These are phyloP conservation scores for Melangyna quadrimaculata DNA, from an alignment of 2,888 invertebrate genomes.

Conservation along the genomic window DNA sequence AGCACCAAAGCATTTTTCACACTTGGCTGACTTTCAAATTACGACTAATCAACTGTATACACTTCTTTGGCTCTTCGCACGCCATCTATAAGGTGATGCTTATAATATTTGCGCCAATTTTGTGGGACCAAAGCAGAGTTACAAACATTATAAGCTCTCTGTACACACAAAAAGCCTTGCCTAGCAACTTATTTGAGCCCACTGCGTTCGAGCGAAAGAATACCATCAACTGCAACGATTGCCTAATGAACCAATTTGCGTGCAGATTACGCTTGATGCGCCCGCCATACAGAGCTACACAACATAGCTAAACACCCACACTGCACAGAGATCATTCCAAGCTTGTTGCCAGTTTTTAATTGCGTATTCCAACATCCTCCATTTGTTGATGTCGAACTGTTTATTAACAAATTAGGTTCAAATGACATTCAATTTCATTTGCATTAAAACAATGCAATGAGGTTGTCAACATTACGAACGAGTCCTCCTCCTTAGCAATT, in stretches of 20 bases:
- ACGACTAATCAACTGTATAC: slow-evolving; percentile 35
- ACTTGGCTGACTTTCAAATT: slow-evolving; percentile 55
- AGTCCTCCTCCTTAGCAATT: slow-evolving; percentile 13
- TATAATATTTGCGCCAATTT: slow-evolving; percentile 9
- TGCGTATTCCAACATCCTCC: slow-evolving; percentile 57
- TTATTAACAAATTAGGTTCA: slow-evolving; percentile 68
- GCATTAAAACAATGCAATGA: slow-evolving; percentile 66
- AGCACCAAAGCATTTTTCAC: slow-evolving; percentile 59
- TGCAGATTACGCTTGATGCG: slow-evolving; percentile 56
- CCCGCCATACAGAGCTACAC: neutral
- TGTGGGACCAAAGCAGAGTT: neutral
- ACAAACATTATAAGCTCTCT: neutral
- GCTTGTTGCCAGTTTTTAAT: slow-evolving; percentile 51
- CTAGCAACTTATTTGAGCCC: slow-evolving; percentile 29
- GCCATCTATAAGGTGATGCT: slow-evolving; percentile 14
- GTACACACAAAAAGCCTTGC: slow-evolving; percentile 19
- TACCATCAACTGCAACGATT: slow-evolving; percentile 36
- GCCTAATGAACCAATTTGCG: slow-evolving; percentile 63
- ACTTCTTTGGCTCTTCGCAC: slow-evolving; percentile 29
- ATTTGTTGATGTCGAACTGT: slow-evolving; percentile 41
- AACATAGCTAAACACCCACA: slow-evolving; percentile 46
- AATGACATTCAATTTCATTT: slow-evolving; percentile 62
- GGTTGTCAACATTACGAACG: slow-evolving; percentile 63
- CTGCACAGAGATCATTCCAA: slow-evolving; percentile 8
- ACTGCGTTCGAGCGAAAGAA: slow-evolving; percentile 2